Conservation (phyloP, 2,888 invertebrate species). For the Allygus modestus region DNA sequence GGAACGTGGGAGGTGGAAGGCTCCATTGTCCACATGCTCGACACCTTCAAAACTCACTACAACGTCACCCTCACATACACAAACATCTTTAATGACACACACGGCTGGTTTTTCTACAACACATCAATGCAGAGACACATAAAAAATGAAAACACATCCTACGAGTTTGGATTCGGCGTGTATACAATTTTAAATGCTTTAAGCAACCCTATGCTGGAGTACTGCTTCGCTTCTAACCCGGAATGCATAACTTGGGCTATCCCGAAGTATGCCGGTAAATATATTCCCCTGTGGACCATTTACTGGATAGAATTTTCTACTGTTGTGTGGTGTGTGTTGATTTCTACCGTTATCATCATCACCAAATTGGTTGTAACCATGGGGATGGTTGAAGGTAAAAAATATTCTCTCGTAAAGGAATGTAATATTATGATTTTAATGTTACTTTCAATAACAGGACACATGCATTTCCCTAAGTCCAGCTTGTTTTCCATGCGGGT, state of each 20-base stretch:
- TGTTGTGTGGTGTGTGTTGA: slow-evolving; percentile 26
- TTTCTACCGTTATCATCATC: not conserved
- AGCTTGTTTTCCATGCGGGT: not conserved
- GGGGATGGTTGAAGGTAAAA: slow-evolving; percentile 7
- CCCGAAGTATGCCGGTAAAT: slow-evolving; percentile 23
- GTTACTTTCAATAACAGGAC: slow-evolving; percentile 26
- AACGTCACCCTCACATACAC: slow-evolving; percentile 25
- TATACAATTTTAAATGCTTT: slow-evolving; percentile 37
- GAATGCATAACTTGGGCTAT: slow-evolving; percentile 56
- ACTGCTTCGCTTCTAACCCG: slow-evolving; percentile 41
- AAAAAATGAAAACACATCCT: slow-evolving; percentile 1
- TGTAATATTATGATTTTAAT: not conserved
- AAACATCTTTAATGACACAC: slow-evolving; percentile 7
- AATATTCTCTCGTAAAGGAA: not conserved
- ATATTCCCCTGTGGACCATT: slow-evolving; percentile 34
- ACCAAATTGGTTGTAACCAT: not conserved
- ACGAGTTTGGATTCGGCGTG: slow-evolving; percentile 56
- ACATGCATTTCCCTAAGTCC: not conserved
- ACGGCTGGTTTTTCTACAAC: slow-evolving; percentile 56
- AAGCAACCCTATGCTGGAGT: slow-evolving; percentile 15
- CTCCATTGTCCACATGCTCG: not conserved
- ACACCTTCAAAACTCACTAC: slow-evolving; percentile 38
- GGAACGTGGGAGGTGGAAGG: slow-evolving; percentile 20
- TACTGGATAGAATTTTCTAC: slow-evolving; percentile 42
- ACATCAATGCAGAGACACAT: not conserved